Evolutionary conservation across 2,113 vertebrate species (phyloP), one percentile per base, ranked within the genome.

Genomic region (Thalassarche chlororhynchos): DNA sequence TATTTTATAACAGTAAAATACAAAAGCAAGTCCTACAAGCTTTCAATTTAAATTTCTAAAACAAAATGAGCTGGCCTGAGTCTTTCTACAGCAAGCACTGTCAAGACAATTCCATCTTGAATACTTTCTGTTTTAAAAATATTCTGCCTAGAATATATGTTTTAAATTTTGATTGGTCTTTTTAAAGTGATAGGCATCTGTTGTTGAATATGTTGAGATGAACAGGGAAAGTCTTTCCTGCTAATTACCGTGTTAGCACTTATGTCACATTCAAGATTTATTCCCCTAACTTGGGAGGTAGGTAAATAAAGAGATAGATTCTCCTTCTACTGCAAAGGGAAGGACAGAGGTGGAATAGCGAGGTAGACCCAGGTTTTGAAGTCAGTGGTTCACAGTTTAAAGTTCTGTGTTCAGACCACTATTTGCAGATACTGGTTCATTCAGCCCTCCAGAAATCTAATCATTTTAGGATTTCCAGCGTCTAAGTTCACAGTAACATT

Each of bases 361-460:
- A 70, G 52, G 64, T 8, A 60, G 58, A 68, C 3, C 2, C 38
- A 66, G 55, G 89, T n/a, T 94, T 47, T 58, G 71, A 36, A 74
- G 51, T 19, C 32, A 26, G 54, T 6, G 10, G 40, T 46, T 85
- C 20, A 21, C 18, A 14, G 24, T 44, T 69, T 10, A 2, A 58
- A 49, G 52, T 16, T 62, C 47, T 79, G 36, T 70, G n/a, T 55
- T 77, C 66, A 49, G 54, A 51, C 64, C 62, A 16, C 23, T 44
- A 5, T 54, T 70, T 70, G 40, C 44, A 94, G 80, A 18, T 65
- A 23, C 32, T 40, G 61, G 29, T 93, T 94, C 82, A 44, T 93
- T 94, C 82, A 91, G 75, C 55, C 55, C 71, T 81, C 71, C 60
- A 91, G 87, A 84, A 92, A 90, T 68, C 64, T 78, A 91, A 95